phyloP scores from a whole-genome alignment of 2,113 vertebrate genomes.

The Thalassarche chlororhynchos region DNA sequence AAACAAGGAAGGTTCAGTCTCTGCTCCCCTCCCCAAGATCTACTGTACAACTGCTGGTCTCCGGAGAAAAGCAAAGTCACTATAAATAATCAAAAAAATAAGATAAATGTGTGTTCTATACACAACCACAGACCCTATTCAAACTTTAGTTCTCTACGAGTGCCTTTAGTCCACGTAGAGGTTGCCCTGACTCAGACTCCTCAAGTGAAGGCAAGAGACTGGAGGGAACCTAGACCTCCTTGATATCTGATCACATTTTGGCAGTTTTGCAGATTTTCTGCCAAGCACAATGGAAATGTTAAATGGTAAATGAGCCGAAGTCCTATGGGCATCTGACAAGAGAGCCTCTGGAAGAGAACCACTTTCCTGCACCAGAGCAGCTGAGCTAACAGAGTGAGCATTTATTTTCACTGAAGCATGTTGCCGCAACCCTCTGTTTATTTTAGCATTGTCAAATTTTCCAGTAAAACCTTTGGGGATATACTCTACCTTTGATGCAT shows the following conservation, averaged over 20 bases:
- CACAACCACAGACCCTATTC: neutral
- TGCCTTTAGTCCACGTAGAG: neutral
- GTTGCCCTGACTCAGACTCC: neutral
- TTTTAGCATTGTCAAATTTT: constrained; percentile 21
- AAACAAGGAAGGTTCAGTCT: neutral
- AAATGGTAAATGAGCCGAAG: neutral
- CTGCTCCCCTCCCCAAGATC: neutral
- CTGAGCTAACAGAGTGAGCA: constrained; percentile 22
- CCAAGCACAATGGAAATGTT: neutral
- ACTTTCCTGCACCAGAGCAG: neutral
- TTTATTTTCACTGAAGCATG: neutral
- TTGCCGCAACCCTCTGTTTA: neutral
- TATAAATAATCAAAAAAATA: neutral
- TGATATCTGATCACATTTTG: neutral
- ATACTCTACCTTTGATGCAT: neutral
- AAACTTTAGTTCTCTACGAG: neutral
- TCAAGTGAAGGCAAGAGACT: neutral
- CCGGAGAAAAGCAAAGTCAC: neutral
- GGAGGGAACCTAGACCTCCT: neutral
- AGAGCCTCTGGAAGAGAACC: neutral
- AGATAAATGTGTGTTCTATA: neutral
- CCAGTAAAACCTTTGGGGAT: neutral
- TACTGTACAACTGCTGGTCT: neutral
- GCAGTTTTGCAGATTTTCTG: neutral
- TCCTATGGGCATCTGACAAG: neutral